phyloP scores from a whole-genome alignment of 2,797 vertebrate genomes.

The Botia almorhae region DNA sequence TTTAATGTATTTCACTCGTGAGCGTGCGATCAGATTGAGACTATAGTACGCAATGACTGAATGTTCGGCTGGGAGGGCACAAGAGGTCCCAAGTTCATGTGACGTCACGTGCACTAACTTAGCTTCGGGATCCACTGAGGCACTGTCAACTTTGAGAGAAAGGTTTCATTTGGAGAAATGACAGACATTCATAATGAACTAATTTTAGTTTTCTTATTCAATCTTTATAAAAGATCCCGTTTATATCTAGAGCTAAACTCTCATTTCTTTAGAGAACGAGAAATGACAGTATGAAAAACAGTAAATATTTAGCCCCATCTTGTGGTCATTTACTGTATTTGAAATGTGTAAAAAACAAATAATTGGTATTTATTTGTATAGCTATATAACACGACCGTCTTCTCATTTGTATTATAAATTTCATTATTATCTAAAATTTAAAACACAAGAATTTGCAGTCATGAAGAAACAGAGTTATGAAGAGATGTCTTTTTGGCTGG shows the following conservation, averaged over 20 bases:
- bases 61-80: constrained; percentile 6
- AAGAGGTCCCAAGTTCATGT: constrained; percentile 50
- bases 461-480: no score
- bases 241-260: no score
- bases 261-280: no score
- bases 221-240: background rate
- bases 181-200: background rate
- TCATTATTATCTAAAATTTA: no score
- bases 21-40: background rate
- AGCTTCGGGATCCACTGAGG: background rate
- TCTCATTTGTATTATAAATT: no score
- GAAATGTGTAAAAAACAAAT: background rate
- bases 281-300: background rate
- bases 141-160: background rate
- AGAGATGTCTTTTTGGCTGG: no score
- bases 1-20: background rate
- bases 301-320: constrained; percentile 13
- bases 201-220: background rate
- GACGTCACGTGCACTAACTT: constrained; percentile 38
- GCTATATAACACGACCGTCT: no score
- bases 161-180: background rate
- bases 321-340: background rate
- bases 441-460: no score
- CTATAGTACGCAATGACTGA: background rate
- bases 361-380: no score